A percentile compares a stretch with the other conserved stretches of the same genome.
These are phyloP conservation scores for Cossypha caffra DNA, from an alignment of 2,797 vertebrate species.

Conservation along the genomic window DNA sequence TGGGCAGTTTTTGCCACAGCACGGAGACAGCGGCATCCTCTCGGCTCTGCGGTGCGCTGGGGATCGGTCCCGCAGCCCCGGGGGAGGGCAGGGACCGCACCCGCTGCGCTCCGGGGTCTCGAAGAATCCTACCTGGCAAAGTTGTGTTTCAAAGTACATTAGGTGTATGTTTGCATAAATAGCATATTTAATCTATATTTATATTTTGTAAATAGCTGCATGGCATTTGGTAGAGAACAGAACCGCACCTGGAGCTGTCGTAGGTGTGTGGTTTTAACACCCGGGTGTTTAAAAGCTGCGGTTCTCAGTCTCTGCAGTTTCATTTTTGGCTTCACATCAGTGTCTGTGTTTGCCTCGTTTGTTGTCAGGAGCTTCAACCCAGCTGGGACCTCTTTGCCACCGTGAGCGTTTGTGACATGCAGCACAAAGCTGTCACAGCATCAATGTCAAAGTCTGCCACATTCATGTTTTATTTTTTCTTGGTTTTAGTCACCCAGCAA, in stretches of 20 bases:
- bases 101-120: accelerated
- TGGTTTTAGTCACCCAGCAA: background rate
- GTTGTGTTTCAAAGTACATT: background rate
- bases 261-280: background rate
- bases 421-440: background rate
- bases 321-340: background rate
- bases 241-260: accelerated
- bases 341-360: background rate
- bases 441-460: accelerated
- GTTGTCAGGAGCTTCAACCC: accelerated
- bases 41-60: accelerated
- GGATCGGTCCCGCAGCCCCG: accelerated
- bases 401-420: accelerated
- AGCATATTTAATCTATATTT: accelerated
- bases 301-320: accelerated
- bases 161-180: accelerated
- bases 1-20: accelerated
- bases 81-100: accelerated
- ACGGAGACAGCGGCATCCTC: accelerated
- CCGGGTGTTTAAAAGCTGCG: accelerated
- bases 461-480: background rate
- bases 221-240: accelerated
- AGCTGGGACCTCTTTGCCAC: background rate
- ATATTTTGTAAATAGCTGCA: background rate
- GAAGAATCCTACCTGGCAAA: background rate